Percentiles rank a stretch among this genome's conserved stretches.
phyloP scores from a whole-genome alignment of 2,113 vertebrate genomes.

The Myotis yumanensis region DNA sequence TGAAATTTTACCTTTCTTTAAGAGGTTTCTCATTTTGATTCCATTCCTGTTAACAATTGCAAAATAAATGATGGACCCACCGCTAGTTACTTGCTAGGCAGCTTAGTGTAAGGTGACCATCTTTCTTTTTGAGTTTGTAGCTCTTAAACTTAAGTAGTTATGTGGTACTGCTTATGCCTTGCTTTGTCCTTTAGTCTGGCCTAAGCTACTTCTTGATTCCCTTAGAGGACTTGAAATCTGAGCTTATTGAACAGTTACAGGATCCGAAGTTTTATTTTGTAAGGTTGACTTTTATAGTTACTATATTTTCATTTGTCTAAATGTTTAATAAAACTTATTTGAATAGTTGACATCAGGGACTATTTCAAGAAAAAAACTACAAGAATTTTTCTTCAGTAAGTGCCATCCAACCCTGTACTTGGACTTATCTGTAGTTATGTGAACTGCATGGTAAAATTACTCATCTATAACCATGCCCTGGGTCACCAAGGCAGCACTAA shows the following conservation, averaged over 20 bases:
- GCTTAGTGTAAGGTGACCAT: neutral
- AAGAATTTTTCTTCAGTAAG: neutral
- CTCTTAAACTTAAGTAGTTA: neutral
- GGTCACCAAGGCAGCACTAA: neutral
- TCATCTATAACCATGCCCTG: neutral
- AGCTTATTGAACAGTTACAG: neutral
- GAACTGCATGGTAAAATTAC: neutral
- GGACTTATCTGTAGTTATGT: neutral
- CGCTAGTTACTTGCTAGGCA: neutral
- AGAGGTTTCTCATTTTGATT: neutral
- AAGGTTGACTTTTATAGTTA: neutral
- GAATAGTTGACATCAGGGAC: neutral
- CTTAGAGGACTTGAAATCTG: neutral
- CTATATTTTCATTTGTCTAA: conserved; percentile 29
- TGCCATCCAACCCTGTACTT: neutral
- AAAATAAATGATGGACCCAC: neutral
- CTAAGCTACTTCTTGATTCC: neutral
- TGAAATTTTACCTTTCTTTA: neutral
- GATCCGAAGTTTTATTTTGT: neutral
- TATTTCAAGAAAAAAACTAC: neutral
- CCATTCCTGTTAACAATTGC: neutral
- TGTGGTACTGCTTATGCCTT: neutral
- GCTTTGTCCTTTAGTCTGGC: neutral
- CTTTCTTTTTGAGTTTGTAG: neutral
- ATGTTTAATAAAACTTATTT: neutral